Conservation (phyloP, 2,888 invertebrate genomes). For the Meteorus colon region DNA sequence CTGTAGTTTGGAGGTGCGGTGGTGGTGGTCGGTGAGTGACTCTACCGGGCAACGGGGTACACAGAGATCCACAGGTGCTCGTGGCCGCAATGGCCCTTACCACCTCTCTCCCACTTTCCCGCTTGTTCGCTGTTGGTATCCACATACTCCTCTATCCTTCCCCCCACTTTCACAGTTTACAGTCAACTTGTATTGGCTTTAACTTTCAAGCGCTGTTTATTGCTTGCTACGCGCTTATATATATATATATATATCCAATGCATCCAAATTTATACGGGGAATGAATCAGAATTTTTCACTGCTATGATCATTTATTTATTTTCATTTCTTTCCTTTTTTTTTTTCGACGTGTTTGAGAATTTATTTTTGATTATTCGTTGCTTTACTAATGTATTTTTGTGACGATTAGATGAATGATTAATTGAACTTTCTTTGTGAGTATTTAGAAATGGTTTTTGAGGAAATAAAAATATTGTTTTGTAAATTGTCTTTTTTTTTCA, state of each 20-base stretch:
- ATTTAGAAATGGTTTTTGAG: too few relatives aligned
- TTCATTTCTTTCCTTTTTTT: too few relatives aligned
- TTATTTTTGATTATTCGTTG: too few relatives aligned
- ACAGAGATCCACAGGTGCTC: conserved; percentile 72
- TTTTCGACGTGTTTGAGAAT: too few relatives aligned
- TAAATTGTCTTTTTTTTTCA: too few relatives aligned
- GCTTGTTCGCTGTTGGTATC: conserved; percentile 47
- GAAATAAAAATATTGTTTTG: too few relatives aligned
- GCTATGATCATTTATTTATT: too few relatives aligned
- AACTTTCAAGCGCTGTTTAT: conserved; percentile 44
- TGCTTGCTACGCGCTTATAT: neutral
- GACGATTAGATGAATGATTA: too few relatives aligned
- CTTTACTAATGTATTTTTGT: too few relatives aligned
- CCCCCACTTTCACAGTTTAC: conserved; percentile 38
- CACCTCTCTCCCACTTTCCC: conserved; percentile 55
- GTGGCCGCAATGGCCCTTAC: conserved; percentile 63
- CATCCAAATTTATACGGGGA: neutral
- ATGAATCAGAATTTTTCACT: neutral
- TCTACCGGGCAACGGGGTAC: conserved; percentile 66
- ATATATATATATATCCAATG: neutral
- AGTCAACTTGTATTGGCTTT: conserved; percentile 31
- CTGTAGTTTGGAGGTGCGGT: conserved; percentile 65
- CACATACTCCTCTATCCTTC: conserved; percentile 48
- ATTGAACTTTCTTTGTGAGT: too few relatives aligned
- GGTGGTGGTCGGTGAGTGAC: conserved; percentile 73